Base-by-base conservation (phyloP, 2,113 vertebrate species). In the Seriola quinqueradiata region DNA sequence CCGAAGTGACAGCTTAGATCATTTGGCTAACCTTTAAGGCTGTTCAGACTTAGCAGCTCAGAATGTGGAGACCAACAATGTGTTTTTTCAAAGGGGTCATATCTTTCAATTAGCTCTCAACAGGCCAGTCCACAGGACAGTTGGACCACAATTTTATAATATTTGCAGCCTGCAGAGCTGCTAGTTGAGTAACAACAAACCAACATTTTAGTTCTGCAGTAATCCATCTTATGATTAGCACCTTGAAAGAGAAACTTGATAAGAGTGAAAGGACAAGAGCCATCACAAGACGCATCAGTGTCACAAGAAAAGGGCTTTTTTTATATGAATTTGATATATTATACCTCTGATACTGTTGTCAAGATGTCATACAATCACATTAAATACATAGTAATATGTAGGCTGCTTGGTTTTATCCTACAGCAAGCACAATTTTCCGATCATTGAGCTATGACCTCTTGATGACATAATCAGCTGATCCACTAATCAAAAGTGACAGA, bases 11-110 rank as follows among this genome's bases (percentile, higher is more conserved):
- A 84, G 72, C 34, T 85, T 5, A 23, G 65, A 81, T 87, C 46
- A 77, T 85, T 79, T 38, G 55, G 32, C 25, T 64, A 82, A 80
- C 85, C 72, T 85, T 81, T 83, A 70, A 61, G 42, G 75, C 75
- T 34, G 40, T 54, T 59, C 61, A 54, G 36, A 77, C 64, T 46
- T 44, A 48, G 28, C 25, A 19, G 38, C 67, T 66, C 42, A 5
- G 9, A 79, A 63, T 68, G 60, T 55, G 25, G 69, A 67, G 58
- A 79, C 63, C 76, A 82, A 79, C 70, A 79, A 73, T 69, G 67
- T 40, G 68, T 38, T 58, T 75, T 87, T 60, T 78, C 34, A n/a
- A 66, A 69, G 79, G 32, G 75, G 34, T 72, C 36, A 73, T 58
- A 48, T 61, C 77, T 79, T 79, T 79, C 78, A 81, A 71, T 82